phyloP scores from a whole-genome alignment of 2,113 vertebrate species.

The Pelobates fuscus region DNA sequence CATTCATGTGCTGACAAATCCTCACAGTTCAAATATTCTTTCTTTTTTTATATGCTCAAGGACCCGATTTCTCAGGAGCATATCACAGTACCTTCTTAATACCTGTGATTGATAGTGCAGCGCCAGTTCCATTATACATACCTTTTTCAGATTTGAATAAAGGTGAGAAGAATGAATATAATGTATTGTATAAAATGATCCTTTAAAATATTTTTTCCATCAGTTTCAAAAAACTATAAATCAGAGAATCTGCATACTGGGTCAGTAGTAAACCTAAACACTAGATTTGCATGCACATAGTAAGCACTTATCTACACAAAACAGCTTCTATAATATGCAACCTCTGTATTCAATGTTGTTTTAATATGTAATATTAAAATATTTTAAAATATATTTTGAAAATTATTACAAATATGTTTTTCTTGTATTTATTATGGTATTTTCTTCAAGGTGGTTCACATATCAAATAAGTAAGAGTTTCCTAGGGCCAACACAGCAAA shows the following conservation, averaged over 20 bases:
- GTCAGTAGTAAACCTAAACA: background rate
- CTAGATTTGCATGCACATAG: too few species aligned
- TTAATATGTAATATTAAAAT: too few species aligned
- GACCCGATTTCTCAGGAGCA: conserved; percentile 38
- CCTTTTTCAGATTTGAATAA: conserved; percentile 36
- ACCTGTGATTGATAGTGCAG: conserved; percentile 38
- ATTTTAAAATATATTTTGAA: too few species aligned
- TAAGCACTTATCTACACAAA: too few species aligned
- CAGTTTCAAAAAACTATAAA: conserved; percentile 14
- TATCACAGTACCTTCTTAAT: conserved; percentile 16
- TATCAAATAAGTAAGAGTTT: too few species aligned
- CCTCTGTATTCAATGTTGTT: too few species aligned
- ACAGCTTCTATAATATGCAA: too few species aligned
- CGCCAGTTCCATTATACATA: conserved; percentile 27
- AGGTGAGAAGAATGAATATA: conserved; percentile 14
- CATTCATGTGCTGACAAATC: conserved; percentile 51
- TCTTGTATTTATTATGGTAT: too few species aligned
- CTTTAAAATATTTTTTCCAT: conserved; percentile 6
- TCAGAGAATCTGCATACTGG: conserved; percentile 3
- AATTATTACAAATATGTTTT: too few species aligned
- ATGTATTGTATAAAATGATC: conserved; percentile 23
- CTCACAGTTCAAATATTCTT: conserved; percentile 47
- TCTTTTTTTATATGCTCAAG: conserved; percentile 40
- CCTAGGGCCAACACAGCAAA: too few species aligned
- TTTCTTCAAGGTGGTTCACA: too few species aligned